Conservation (phyloP, 2,113 vertebrate genomes). For the Bubo blakistoni region DNA sequence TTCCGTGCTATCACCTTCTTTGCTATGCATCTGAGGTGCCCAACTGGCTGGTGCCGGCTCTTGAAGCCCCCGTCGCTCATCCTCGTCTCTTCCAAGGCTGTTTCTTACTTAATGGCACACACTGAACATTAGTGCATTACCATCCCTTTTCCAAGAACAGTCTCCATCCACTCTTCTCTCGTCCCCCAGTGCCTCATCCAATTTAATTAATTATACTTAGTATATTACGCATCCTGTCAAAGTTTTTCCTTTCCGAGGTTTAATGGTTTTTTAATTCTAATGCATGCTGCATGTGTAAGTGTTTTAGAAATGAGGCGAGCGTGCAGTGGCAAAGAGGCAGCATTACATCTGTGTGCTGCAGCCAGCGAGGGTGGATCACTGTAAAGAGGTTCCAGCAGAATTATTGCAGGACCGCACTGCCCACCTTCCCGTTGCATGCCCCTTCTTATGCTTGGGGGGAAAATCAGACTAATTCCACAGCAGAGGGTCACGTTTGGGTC, state of each 20-base stretch:
- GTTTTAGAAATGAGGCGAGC: slow-evolving; percentile 41
- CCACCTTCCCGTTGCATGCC: not conserved
- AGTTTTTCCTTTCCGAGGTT: slow-evolving; percentile 68
- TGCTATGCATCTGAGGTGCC: not conserved
- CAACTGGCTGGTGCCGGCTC: slow-evolving; percentile 20
- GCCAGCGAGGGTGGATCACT: slow-evolving; percentile 25
- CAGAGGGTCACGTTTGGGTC: not conserved
- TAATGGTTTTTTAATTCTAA: slow-evolving; percentile 70
- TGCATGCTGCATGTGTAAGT: slow-evolving; percentile 50
- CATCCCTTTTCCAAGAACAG: slow-evolving; percentile 60
- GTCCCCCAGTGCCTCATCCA: slow-evolving; percentile 65
- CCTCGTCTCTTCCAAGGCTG: not conserved
- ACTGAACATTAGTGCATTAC: slow-evolving; percentile 31
- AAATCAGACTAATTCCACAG: not conserved
- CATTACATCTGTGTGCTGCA: not conserved
- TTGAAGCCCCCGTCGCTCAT: not conserved
- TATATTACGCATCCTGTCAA: slow-evolving; percentile 69
- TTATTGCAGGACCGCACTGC: not conserved
- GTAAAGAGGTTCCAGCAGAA: not conserved
- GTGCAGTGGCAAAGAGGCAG: not conserved
- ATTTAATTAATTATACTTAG: slow-evolving; percentile 72
- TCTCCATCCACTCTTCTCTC: slow-evolving; percentile 55
- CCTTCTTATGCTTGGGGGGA: fast-evolving
- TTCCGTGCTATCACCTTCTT: not conserved
- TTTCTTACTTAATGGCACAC: slow-evolving; percentile 12